phyloP scores from a whole-genome alignment of 2,113 vertebrate genomes.

The Jacana jacana region DNA sequence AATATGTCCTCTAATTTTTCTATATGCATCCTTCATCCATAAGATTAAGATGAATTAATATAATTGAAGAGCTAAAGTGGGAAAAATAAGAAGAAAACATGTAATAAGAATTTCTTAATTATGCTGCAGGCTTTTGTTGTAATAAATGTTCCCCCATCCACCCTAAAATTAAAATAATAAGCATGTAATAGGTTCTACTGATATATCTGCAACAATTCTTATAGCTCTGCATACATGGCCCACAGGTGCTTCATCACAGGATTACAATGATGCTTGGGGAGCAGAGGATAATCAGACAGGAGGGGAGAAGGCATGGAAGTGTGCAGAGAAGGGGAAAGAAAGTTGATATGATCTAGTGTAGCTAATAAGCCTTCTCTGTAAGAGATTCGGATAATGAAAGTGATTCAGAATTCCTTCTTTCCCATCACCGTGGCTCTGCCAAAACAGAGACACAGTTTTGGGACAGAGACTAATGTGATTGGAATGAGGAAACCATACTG shows the following conservation, averaged over 20 bases:
- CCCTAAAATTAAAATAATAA: constrained; percentile 6
- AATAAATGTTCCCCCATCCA: background rate
- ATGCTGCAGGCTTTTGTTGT: background rate
- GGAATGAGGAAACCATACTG: background rate
- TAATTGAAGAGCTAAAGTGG: background rate
- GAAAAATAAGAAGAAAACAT: background rate
- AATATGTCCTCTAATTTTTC: background rate
- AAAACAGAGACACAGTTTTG: background rate
- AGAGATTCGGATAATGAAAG: background rate
- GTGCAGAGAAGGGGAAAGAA: background rate
- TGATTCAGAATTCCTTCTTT: background rate
- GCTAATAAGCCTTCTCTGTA: background rate
- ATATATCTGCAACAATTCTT: background rate
- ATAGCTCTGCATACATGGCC: background rate
- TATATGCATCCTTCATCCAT: background rate
- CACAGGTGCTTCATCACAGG: background rate
- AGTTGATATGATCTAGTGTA: background rate
- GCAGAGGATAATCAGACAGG: background rate
- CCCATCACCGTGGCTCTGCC: background rate
- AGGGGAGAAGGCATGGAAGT: background rate
- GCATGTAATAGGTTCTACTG: background rate
- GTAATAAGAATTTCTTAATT: constrained; percentile 3
- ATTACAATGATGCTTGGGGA: background rate
- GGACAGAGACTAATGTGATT: background rate
- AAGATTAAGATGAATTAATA: background rate